Evolutionary conservation across 1,140 invertebrate genomes (phyloP), one percentile per base, ranked within the genome.

Genomic region (Nasonia giraulti): DNA sequence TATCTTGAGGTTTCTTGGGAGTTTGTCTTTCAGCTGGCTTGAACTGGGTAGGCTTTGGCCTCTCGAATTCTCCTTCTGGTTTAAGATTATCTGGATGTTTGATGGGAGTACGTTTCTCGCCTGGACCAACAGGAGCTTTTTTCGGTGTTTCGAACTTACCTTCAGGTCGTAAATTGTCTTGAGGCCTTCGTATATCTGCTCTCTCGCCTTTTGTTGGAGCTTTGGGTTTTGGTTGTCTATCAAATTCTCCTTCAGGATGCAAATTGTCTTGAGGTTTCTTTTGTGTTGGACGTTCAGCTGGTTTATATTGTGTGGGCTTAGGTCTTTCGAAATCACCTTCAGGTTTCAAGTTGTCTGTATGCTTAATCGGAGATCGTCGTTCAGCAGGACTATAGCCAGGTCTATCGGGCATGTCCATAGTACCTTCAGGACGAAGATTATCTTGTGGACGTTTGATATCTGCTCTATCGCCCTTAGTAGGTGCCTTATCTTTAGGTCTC

Each of bases 31-130:
- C 88, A 2, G 92, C 95, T 4, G 94, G 94, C 2, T 74, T 31
- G 82, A 93, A 75, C 88, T 87, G 40, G 85, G 89, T 85, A 14
- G 7, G 91, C 82, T 89, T 84, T 17, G 92, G 91, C 84, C 90
- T 88, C 47, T 93, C 91, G 89, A 96, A 96, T n/a, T 95, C 94
- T 17, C 95, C 95, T 92, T 96, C 95, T 0, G 92, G 92, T 78
- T 89, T 91, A 0, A 95, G 17, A 91, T 94, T 92, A 86, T 95
- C 94, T 6, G 91, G 90, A 27, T 93, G 94, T 78, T 89, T 91
- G 12, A 91, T 92, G 0, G 90, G 90, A 12, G 89, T 87, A 86
- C 90, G 87, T 87, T 94, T 90, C 79, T 95, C 95, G 3, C 92
- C 95, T 5, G 94, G 94, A 3, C 88, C 89, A 91, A 93, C 93